Percentiles rank a stretch among this genome's conserved stretches.
Conservation (phyloP, 2,888 invertebrate species). For the Drepana falcataria region DNA sequence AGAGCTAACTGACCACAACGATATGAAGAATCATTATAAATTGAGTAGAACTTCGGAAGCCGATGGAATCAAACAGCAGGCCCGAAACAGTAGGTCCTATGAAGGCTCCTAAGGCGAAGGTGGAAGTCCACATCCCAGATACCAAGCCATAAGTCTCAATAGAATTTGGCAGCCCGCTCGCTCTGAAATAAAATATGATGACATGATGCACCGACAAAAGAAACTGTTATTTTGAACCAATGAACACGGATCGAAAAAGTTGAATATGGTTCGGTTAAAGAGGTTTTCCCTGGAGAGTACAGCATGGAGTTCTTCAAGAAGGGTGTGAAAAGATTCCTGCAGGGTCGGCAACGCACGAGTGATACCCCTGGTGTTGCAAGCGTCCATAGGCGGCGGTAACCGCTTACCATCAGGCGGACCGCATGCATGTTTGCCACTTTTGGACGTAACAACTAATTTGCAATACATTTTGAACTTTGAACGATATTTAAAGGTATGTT, state of each 20-base stretch:
- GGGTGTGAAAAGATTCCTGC: no score
- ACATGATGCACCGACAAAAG: background rate
- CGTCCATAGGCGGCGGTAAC: no score
- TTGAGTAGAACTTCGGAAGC: constrained; percentile 84
- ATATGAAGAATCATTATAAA: constrained; percentile 84
- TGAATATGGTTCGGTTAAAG: background rate
- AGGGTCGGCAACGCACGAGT: no score
- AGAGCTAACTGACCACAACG: constrained; percentile 76
- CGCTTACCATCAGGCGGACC: no score
- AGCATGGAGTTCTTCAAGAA: no score
- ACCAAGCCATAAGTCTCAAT: constrained; percentile 93
- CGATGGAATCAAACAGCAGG: constrained; percentile 84
- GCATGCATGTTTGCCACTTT: no score
- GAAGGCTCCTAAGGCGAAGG: constrained; percentile 92
- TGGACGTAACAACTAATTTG: no score
- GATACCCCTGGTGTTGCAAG: no score
- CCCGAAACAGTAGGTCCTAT: constrained; percentile 89
- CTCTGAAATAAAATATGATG: constrained; percentile 69
- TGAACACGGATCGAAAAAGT: background rate
- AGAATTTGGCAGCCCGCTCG: constrained; percentile 88
- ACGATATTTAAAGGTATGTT: no score
- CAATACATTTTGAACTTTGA: no score
- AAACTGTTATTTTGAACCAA: no score
- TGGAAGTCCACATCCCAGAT: constrained; percentile 94
- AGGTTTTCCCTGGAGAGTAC: no score